phyloP scores from a whole-genome alignment of 2,113 vertebrate genomes.

The Percina caprodes region DNA sequence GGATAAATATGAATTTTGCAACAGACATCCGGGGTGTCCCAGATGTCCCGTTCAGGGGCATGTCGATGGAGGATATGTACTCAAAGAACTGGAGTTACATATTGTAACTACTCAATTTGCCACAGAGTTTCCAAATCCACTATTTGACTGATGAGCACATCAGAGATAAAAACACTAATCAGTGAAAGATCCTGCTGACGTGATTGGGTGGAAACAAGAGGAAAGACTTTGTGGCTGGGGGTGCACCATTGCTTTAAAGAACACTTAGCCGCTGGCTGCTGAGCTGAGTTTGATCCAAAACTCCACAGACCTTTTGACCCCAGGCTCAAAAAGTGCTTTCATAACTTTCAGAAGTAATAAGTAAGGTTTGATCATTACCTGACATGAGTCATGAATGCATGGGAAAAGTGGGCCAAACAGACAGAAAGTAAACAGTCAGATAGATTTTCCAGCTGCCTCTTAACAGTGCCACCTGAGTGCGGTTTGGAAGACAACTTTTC shows the following conservation, averaged over 20 bases:
- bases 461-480: constrained; percentile 71
- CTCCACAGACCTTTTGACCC: neutral
- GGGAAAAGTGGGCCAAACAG: constrained; percentile 43
- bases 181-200: neutral
- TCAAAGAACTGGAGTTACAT: no score
- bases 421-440: constrained; percentile 60
- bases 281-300: neutral
- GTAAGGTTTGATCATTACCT: constrained; percentile 39
- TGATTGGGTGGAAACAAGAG: neutral
- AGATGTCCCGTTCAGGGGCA: no score
- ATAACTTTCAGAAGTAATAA: constrained; percentile 24
- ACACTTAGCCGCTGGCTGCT: neutral
- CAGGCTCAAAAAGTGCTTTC: constrained; percentile 6
- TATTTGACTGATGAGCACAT: neutral
- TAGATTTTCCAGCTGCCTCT: constrained; percentile 65
- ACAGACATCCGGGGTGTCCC: no score
- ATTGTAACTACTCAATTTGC: no score
- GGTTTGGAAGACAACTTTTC: constrained; percentile 59
- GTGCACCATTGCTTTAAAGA: neutral
- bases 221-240: no score
- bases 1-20: no score
- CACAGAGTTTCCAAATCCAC: neutral
- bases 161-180: neutral
- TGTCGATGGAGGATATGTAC: no score
- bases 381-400: constrained; percentile 46